Evolutionary conservation across 2,113 vertebrate species (phyloP), one percentile per base, ranked within the genome.

Genomic region (Cranoglanis bouderius): DNA sequence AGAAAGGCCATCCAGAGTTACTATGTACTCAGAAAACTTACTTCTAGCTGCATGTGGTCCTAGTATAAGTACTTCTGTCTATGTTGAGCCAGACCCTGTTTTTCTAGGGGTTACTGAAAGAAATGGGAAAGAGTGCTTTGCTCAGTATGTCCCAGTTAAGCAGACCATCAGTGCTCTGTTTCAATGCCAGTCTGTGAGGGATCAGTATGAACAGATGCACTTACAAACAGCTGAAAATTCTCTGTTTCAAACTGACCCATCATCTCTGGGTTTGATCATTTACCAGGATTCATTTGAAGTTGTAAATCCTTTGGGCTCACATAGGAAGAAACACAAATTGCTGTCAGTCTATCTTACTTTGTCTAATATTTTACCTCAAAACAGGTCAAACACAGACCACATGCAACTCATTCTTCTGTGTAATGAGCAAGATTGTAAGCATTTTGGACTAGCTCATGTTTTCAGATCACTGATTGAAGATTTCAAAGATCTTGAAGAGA

Each of bases 161-260:
- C 85, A 86, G 85, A 86, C 32, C 32, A 70, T 70, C 14, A 72
- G 67, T 35, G 67, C 32, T 35, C 32, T 72, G 67, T 72, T 72
- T 72, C 67, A 35, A 5, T 35, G 8, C 32, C 32, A 70, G 32
- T 35, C 65, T 70, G 14, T 70, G n/a, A 70, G n/a, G 32, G 67
- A 72, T 72, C 5, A 38, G 5, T 18, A 35, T 72, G 14, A 18
- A 38, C 13, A 35, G n/a, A 14, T 75, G 83, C 57, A 63, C 55
- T 83, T 16, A 85, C 90, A 85, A 93, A 90, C 84, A 85, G 16
- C 43, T 77, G 29, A 82, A 82, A 72, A 57, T 40, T 24, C 3
- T 63, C 13, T 84, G 32, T 84, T 84, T 84, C 57, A 84, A 38
- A 19, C 32, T 83, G 55, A 83, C 43, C 43, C 43, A 43, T 43